Conservation (phyloP, 1,140 invertebrate genomes). For the Eumeta japonica region DNA sequence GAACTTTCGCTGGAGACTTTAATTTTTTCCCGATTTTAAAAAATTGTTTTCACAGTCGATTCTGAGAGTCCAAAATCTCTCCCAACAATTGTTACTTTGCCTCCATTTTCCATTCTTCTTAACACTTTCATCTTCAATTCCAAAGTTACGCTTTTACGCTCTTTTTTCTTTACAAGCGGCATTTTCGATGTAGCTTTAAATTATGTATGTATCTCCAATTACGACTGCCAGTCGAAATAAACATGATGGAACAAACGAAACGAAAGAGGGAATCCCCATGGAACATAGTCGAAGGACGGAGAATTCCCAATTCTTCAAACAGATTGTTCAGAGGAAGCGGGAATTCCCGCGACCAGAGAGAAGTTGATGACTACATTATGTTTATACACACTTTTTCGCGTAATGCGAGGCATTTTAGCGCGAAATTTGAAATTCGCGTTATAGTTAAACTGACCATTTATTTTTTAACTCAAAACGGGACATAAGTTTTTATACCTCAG, state of each 20-base stretch:
- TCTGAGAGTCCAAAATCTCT: slow-evolving; percentile 17
- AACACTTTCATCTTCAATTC: slow-evolving; percentile 13
- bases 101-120: slow-evolving; percentile 16
- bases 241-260: slow-evolving; percentile 12
- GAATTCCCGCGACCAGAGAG: too few relatives aligned
- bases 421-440: too few relatives aligned
- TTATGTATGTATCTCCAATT: slow-evolving; percentile 16
- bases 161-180: slow-evolving; percentile 16
- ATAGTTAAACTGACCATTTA: too few relatives aligned
- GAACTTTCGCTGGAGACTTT: slow-evolving; percentile 11
- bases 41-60: slow-evolving; percentile 14
- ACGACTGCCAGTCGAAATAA: slow-evolving; percentile 8
- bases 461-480: too few relatives aligned
- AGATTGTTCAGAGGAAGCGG: slow-evolving; percentile 15
- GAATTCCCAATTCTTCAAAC: too few relatives aligned
- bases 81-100: slow-evolving; percentile 15
- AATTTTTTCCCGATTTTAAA: slow-evolving; percentile 13
- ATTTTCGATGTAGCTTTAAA: slow-evolving; percentile 15
- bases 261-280: slow-evolving; percentile 14
- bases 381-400: slow-evolving; percentile 10
- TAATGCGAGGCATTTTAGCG: slow-evolving; percentile 13
- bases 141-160: slow-evolving; percentile 14
- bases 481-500: too few relatives aligned
- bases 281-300: slow-evolving; percentile 15
- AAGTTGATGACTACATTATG: slow-evolving; percentile 12